Base-by-base conservation (phyloP, 2,888 invertebrate species). In the Slavum lentiscoides region DNA sequence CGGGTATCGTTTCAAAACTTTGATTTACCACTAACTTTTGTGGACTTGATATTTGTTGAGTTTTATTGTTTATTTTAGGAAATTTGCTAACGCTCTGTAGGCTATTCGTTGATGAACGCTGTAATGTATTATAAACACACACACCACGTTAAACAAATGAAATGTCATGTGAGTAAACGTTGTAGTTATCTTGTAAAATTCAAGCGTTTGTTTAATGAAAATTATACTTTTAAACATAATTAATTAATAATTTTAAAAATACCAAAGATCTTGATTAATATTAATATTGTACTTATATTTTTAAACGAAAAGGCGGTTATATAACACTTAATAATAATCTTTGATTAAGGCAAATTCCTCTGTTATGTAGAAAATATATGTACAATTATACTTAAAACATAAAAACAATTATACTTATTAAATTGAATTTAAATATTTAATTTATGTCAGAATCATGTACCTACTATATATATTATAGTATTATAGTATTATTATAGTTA, bases 1-100 rank as follows among this genome's bases (percentile, higher is more conserved):
- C 80, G 9, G 80, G 80, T 72, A 80, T 80, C 7, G 80, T 80
- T 72, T 80, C 80, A 21, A 80, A 80, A 72, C 80, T 80, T 66
- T 64, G 80, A 64, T 80, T 80, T 13, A 43, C 55, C 13, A 64
- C 70, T 66, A 80, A 58, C 64, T 72, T 70, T 43, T 72, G 80
- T 13, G 80, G 80, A 58, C 80, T 80, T 0, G 70, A 30, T 43
- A 64, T 58, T 5, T 70, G 70, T 4, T 55, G 53, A 6, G 58
- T 19, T 55, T 53, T 77, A 61, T 53, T 77, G 77, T 80, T 80
- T 70, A 72, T 80, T 66, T 80, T 80, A 30, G 80, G 58, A 58
- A 80, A 72, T 55, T 80, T 80, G 2, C 72, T 72, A 64, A 72
- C 43, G 21, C 64, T 80, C 30, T 80, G 80, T 23, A 80, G 66